Evolutionary conservation across 35 echinoderm and acorn worm species (phyloP), one percentile per base, ranked within the genome.

Genomic region (Chiridota heheva): DNA sequence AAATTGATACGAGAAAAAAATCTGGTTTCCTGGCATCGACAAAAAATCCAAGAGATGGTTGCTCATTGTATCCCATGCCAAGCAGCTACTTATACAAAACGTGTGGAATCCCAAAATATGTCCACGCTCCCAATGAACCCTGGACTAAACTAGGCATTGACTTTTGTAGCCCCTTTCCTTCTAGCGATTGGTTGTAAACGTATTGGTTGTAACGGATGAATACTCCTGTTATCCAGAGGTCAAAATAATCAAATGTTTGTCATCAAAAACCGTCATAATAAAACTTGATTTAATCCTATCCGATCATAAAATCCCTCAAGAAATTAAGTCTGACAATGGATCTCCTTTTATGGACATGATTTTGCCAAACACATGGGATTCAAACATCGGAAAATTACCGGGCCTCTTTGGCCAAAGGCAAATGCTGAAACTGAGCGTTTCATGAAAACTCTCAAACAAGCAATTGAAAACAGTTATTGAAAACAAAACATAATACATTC

Each of bases 391-490:
- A 90, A 84, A 71, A 71, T 96, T 5, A 96, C 82, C 6, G n/a
- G n/a, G n/a, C 87, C 86, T 5, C 45, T 74, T 29, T 96, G 92
- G 82, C 87, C 92, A 64, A 69, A 81, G 51, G 92, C 92, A 12
- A 96, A 90, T 67, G 86, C 77, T 12, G 92, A 90, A 76, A 87
- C 84, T 5, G 81, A 96, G 49, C 78, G 87, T 8, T 70, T 96
- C n/a, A n/a, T n/a, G n/a, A 64, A 73, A 3, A 84, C 73, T 15
- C 57, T 90, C 26, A 84, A 96, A 36, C 86, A 96, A 60, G 66
- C 84, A 6, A 48, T 76, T 43, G 76, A 78, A 48, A 63, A 63
- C n/a, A 48, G 77, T 32, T 71, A 76, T 18, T 82, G 73, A 69
- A 81, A 82, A 76, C 87, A 86, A 72, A 33, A 12, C 64, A 84